These are phyloP conservation scores for Mesorhabditis spiculigera DNA, from an alignment of 2,888 invertebrate species.

Conservation along the genomic window DNA sequence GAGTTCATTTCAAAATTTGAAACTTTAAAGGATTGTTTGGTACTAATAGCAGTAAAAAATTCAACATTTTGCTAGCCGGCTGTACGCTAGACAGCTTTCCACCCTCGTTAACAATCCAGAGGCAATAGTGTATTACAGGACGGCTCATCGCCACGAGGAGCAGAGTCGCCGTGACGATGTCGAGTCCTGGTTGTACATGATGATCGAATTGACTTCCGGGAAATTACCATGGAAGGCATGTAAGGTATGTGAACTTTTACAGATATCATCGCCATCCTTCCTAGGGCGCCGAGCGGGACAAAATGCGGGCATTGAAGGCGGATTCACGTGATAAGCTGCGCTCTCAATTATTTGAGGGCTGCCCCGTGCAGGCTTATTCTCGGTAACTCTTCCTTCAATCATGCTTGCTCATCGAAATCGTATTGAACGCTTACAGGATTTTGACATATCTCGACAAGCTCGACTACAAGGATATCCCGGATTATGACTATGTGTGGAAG, in stretches of 20 bases:
- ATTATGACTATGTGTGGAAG: slow-evolving; percentile 27
- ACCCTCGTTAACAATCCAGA: no score
- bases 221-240: slow-evolving; percentile 28
- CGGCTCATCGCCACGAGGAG: slow-evolving; percentile 16
- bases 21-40: no score
- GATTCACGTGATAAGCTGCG: slow-evolving; percentile 10
- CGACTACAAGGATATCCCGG: slow-evolving; percentile 25
- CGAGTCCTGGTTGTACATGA: slow-evolving; percentile 38
- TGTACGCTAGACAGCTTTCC: no score
- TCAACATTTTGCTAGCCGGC: no score
- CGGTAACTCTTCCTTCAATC: no score
- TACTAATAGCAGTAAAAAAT: not conserved
- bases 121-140: no score
- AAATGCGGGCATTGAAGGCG: slow-evolving; percentile 14
- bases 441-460: slow-evolving; percentile 22
- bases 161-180: slow-evolving; percentile 32
- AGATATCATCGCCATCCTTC: not conserved
- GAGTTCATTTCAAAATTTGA: no score
- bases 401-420: no score
- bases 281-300: slow-evolving; percentile 18
- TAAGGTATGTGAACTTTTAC: slow-evolving; percentile 9
- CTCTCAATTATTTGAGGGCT: not conserved
- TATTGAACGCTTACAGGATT: slow-evolving; percentile 10
- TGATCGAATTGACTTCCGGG: slow-evolving; percentile 21
- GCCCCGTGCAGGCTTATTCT: no score